These are phyloP conservation scores for Acronicta aceris DNA, from an alignment of 2,888 invertebrate species.

Conservation along the genomic window DNA sequence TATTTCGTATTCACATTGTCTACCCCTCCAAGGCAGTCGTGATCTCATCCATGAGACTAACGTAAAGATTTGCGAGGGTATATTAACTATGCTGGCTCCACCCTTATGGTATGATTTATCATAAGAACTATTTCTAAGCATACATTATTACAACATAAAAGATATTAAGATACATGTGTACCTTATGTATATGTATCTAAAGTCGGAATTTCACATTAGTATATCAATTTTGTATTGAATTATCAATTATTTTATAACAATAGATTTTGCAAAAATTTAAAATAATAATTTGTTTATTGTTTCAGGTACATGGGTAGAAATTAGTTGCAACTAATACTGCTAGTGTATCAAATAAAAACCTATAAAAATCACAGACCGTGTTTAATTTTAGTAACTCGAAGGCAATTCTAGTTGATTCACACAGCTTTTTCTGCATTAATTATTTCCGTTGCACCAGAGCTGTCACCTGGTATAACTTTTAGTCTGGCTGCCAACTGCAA, in stretches of 20 bases:
- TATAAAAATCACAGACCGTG: slow-evolving; percentile 63
- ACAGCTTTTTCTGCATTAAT: too few relatives aligned
- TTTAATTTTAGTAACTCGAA: slow-evolving; percentile 12
- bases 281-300: slow-evolving; percentile 55
- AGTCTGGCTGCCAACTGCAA: too few relatives aligned
- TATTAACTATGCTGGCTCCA: slow-evolving; percentile 77
- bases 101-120: slow-evolving; percentile 69
- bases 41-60: slow-evolving; percentile 73
- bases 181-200: too few relatives aligned
- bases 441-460: too few relatives aligned
- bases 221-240: too few relatives aligned
- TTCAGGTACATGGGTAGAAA: slow-evolving; percentile 79
- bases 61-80: slow-evolving; percentile 84
- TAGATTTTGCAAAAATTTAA: neutral
- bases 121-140: slow-evolving; percentile 75
- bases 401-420: too few relatives aligned
- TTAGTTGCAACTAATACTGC: slow-evolving; percentile 65
- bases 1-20: too few relatives aligned
- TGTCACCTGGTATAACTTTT: too few relatives aligned
- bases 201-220: too few relatives aligned
- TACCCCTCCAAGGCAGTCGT: slow-evolving; percentile 84
- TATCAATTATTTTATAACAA: too few relatives aligned
- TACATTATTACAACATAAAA: slow-evolving; percentile 56
- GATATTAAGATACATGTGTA: neutral
- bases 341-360: slow-evolving; percentile 81